These are phyloP conservation scores for Sebastes hubbsi DNA, from an alignment of 2,797 vertebrate species.

Conservation along the genomic window DNA sequence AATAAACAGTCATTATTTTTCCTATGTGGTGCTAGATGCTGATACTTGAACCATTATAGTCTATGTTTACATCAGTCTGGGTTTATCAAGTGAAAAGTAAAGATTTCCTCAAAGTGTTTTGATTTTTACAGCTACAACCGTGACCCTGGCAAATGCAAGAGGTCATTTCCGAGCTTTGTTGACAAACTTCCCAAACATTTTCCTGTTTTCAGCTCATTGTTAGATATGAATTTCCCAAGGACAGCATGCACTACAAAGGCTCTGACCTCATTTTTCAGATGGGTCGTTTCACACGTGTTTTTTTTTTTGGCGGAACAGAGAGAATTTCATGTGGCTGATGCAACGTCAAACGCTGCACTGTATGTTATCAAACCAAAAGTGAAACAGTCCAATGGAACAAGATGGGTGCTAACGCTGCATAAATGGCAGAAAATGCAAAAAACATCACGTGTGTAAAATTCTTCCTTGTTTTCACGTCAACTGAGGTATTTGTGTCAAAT, in stretches of 20 bases:
- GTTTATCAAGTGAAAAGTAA: slow-evolving; percentile 26
- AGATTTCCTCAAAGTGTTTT: slow-evolving; percentile 40
- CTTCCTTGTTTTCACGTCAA: neutral
- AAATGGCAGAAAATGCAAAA: neutral
- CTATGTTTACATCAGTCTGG: slow-evolving; percentile 23
- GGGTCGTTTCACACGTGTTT: slow-evolving; percentile 19
- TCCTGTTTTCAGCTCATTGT: slow-evolving; percentile 75
- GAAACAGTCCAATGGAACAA: neutral
- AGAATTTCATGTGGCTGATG: neutral
- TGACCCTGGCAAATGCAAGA: slow-evolving; percentile 39
- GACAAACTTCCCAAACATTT: slow-evolving; percentile 68
- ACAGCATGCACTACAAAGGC: slow-evolving; percentile 1
- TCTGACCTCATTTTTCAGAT: slow-evolving; percentile 37
- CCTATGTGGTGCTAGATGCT: neutral
- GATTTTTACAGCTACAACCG: slow-evolving; percentile 27
- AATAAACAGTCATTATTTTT: neutral
- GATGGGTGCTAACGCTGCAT: neutral
- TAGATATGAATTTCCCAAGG: slow-evolving; percentile 60
- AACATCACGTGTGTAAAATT: neutral
- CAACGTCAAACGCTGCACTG: neutral
- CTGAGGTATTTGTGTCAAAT: neutral
- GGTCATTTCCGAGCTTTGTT: slow-evolving; percentile 79
- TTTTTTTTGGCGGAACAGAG: neutral
- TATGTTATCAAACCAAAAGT: neutral
- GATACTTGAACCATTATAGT: slow-evolving; percentile 5